Conservation (phyloP, 2,113 vertebrate species). For the Rutilus rutilus region DNA sequence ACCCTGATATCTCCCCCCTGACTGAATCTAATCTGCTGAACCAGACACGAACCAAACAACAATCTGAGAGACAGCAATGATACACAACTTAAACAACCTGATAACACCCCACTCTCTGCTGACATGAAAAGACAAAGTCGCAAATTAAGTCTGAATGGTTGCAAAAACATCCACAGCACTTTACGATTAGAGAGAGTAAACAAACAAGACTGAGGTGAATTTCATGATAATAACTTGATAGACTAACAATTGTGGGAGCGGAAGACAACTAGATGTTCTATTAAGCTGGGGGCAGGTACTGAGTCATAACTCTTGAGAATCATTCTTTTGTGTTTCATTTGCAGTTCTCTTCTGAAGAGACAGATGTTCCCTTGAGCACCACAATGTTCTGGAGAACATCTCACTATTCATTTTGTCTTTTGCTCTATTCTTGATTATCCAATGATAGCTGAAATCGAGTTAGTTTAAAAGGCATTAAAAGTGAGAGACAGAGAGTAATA, state of each 20-base stretch:
- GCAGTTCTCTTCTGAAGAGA: not conserved
- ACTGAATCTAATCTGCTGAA: conserved; percentile 38
- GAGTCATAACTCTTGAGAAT: conserved; percentile 21
- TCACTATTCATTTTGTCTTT: conserved; percentile 27
- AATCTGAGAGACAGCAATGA: conserved; percentile 47
- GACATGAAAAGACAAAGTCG: conserved; percentile 25
- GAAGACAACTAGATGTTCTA: not conserved
- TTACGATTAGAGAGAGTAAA: conserved; percentile 30
- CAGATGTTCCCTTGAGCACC: conserved; percentile 16
- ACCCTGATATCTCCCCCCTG: not conserved
- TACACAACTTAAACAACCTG: conserved; percentile 25
- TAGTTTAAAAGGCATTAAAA: conserved; percentile 43
- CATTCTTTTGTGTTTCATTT: conserved; percentile 16
- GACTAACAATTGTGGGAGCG: not conserved
- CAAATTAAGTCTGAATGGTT: conserved; percentile 32
- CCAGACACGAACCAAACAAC: not conserved
- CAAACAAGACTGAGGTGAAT: not conserved
- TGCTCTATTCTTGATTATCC: not conserved
- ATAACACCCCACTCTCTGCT: conserved; percentile 11
- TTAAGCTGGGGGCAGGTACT: not conserved
- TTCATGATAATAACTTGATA: conserved; percentile 17
- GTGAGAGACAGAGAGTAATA: conserved; percentile 23
- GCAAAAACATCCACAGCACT: conserved; percentile 2
- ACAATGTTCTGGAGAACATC: not conserved
- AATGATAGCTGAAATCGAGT: conserved; percentile 16